These are phyloP conservation scores for Eupsilia transversa DNA, from an alignment of 2,888 invertebrate species.

Conservation along the genomic window DNA sequence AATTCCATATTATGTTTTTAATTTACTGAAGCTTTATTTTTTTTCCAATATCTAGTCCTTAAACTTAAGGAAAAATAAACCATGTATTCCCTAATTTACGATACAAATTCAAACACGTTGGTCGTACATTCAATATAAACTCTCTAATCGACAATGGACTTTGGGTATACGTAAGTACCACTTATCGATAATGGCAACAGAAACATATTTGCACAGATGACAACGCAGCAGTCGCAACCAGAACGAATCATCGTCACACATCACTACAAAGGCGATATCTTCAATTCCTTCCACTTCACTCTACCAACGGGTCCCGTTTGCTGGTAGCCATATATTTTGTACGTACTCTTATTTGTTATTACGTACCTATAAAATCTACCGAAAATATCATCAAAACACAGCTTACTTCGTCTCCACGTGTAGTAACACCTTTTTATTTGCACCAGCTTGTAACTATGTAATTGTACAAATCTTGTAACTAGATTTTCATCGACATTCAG, in stretches of 20 bases:
- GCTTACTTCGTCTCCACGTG: not conserved
- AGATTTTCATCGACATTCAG: not conserved
- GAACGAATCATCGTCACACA: not conserved
- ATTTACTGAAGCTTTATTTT: too few species aligned
- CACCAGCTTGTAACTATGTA: not conserved
- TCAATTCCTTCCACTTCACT: not conserved
- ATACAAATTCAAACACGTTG: not conserved
- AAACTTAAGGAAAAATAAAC: too few species aligned
- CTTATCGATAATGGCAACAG: not conserved
- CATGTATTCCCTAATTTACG: not conserved
- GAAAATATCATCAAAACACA: not conserved
- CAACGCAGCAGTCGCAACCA: not conserved
- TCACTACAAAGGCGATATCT: not conserved
- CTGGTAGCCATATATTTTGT: conserved; percentile 12
- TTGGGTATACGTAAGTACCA: too few species aligned
- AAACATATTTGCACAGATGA: conserved; percentile 7
- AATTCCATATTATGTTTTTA: too few species aligned
- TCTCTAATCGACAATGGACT: not conserved
- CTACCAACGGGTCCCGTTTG: not conserved
- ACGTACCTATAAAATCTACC: not conserved
- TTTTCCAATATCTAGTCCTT: too few species aligned
- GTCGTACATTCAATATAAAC: not conserved
- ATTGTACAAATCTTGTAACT: conserved; percentile 8
- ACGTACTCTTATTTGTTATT: conserved; percentile 1
- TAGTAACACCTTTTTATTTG: not conserved